A percentile compares a stretch with the other conserved stretches of the same genome.
phyloP scores from a whole-genome alignment of 2,888 invertebrate species.

The Eupithecia pulchellata region DNA sequence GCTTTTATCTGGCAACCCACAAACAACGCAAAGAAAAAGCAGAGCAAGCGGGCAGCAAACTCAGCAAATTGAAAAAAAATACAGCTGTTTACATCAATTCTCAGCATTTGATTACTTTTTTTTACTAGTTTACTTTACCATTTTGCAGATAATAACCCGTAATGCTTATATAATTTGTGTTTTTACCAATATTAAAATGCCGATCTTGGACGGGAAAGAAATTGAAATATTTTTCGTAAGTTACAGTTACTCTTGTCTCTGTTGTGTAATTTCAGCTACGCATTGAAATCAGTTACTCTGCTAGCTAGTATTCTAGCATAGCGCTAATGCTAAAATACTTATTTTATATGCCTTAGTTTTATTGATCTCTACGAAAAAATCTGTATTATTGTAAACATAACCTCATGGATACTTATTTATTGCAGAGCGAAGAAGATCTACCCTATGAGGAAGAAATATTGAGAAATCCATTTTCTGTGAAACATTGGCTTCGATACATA shows the following conservation, averaged over 20 bases:
- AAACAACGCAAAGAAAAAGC: no score
- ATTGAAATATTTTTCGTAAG: slow-evolving; percentile 83
- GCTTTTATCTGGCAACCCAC: no score
- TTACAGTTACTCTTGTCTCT: slow-evolving; percentile 36
- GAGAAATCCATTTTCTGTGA: slow-evolving; percentile 98
- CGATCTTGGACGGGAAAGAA: slow-evolving; percentile 78
- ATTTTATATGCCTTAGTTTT: background rate
- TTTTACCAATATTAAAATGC: slow-evolving; percentile 60
- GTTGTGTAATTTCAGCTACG: background rate
- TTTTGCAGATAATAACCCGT: no score
- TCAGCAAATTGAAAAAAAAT: no score
- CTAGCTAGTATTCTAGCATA: background rate
- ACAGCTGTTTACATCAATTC: no score
- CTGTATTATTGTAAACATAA: background rate
- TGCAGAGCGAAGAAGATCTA: slow-evolving; percentile 96
- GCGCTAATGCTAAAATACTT: background rate
- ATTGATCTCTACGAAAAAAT: background rate
- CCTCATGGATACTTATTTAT: background rate
- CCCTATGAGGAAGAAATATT: slow-evolving; percentile 99
- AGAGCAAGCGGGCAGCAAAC: no score
- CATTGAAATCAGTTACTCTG: background rate
- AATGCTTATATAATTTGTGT: background rate
- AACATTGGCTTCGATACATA: slow-evolving; percentile 99
- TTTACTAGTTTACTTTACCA: no score
- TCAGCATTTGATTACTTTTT: no score